Evolutionary conservation across 2,888 invertebrate species (phyloP), one percentile per base, ranked within the genome.

Genomic region (Macaria notata): DNA sequence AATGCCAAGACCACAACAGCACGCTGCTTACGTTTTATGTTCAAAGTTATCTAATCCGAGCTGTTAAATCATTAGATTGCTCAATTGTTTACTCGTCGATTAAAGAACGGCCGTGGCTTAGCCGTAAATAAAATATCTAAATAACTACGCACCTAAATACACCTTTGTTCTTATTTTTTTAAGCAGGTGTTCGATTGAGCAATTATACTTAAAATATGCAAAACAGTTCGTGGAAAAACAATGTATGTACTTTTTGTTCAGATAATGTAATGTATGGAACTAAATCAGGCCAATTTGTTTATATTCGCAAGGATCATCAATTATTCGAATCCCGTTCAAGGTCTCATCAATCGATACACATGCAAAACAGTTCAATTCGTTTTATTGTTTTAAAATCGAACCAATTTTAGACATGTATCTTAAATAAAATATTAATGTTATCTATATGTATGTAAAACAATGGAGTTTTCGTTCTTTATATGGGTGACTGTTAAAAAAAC

Each of bases 261-360:
- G 41, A 29, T 44, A 46, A 49, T 36, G 19, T 19, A 19, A 19
- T 49, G 7, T 8, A 33, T 29, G 19, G 4, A 30, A 9, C 38
- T 31, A 50, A 47, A 46, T 31, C 41, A 52, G 33, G 19, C 29
- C 57, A 38, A 46, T 57, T 9, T 30, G 36, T 54, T 4, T 19
- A 50, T 46, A 58, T 58, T 58, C 8, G 54, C 49, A 29, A 39
- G 36, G 30, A 4, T 53, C 44, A n/a, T 50, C 33, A 44, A 53
- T 49, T 36, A 57, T 48, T 45, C 46, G 47, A 8, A 50, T 9
- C 46, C 45, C 45, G 51, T 48, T 50, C 50, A 54, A 59, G 59
- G 59, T 48, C 50, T 9, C n/a, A 54, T 54, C 54, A 47, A 55
- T 59, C 59, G 46, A 53, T 50, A 38, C 8, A n/a, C 44, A 61